Percentiles rank a stretch among this genome's conserved stretches.
Conservation (phyloP, 1,140 invertebrate genomes). For the Drosophila kikkawai region DNA sequence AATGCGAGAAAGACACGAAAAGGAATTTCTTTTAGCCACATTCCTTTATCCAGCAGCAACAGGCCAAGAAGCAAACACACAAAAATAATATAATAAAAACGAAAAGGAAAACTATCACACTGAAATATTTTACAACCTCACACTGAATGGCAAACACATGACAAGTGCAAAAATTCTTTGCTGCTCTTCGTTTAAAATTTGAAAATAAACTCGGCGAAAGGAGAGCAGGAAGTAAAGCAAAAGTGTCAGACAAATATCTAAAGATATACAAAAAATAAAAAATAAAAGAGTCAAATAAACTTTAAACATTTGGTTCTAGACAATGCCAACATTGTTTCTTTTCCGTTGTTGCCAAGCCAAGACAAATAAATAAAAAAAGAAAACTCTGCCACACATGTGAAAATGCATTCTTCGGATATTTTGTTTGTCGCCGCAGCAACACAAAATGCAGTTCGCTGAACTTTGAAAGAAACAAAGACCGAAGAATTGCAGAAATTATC, state of each 20-base stretch:
- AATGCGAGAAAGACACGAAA: slow-evolving; percentile 7
- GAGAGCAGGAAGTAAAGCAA: slow-evolving; percentile 7
- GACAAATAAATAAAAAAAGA: slow-evolving; percentile 5
- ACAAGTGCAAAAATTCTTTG: slow-evolving; percentile 57
- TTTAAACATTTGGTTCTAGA: slow-evolving; percentile 30
- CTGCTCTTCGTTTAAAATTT: slow-evolving; percentile 53
- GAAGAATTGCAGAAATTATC: slow-evolving; percentile 5
- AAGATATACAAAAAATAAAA: slow-evolving; percentile 11
- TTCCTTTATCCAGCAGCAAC: slow-evolving; percentile 37
- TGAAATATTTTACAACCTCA: slow-evolving; percentile 36
- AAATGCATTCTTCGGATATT: slow-evolving; percentile 45
- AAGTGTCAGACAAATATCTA: slow-evolving; percentile 51
- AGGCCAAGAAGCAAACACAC: slow-evolving; percentile 2
- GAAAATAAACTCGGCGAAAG: slow-evolving; percentile 57
- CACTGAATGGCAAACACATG: slow-evolving; percentile 62
- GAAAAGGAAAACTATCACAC: slow-evolving; percentile 7
- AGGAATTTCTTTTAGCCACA: slow-evolving; percentile 1
- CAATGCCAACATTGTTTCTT: slow-evolving; percentile 24
- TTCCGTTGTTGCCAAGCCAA: slow-evolving; percentile 30
- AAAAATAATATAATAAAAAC: not conserved
- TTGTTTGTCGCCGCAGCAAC: slow-evolving; percentile 38
- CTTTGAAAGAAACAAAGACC: slow-evolving; percentile 11
- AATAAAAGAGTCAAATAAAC: slow-evolving; percentile 10
- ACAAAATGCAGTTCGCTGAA: slow-evolving; percentile 46
- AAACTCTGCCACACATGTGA: slow-evolving; percentile 24